These are phyloP conservation scores for Oenanthe melanoleuca DNA, from an alignment of 2,113 vertebrate species.

Conservation along the genomic window DNA sequence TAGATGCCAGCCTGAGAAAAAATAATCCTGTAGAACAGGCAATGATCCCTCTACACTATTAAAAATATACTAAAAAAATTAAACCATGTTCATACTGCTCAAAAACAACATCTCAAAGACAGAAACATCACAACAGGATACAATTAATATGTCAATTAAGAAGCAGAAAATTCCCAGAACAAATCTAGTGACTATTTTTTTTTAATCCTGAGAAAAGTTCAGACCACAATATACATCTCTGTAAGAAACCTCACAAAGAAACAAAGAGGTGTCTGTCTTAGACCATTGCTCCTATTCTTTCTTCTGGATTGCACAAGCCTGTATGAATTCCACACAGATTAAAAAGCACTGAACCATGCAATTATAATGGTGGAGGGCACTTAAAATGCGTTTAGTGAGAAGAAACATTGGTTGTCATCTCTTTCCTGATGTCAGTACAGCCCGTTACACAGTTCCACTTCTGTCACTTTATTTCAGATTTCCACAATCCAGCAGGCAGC, in stretches of 20 bases:
- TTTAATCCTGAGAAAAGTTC: not conserved
- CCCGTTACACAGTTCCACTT: not conserved
- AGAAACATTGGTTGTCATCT: not conserved
- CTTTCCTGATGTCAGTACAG: not conserved
- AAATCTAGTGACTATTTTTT: not conserved
- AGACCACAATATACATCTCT: not conserved
- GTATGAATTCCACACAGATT: slow-evolving; percentile 4
- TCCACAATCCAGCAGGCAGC: not conserved
- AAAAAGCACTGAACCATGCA: slow-evolving; percentile 25
- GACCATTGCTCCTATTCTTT: not conserved
- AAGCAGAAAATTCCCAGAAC: not conserved
- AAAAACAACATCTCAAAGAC: not conserved
- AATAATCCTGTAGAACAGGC: not conserved
- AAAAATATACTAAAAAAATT: not conserved
- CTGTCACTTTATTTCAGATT: not conserved
- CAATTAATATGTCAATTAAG: not conserved
- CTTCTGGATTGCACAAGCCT: not conserved
- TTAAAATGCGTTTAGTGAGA: not conserved
- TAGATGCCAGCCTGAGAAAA: not conserved
- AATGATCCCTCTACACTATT: not conserved
- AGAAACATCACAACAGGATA: not conserved
- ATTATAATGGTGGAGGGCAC: not conserved
- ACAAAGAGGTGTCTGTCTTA: not conserved
- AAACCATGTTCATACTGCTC: not conserved
- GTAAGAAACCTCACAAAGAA: not conserved